A percentile compares a stretch with the other conserved stretches of the same genome.
phyloP scores from a whole-genome alignment of 2,113 vertebrate species.

The Nibea coibor region DNA sequence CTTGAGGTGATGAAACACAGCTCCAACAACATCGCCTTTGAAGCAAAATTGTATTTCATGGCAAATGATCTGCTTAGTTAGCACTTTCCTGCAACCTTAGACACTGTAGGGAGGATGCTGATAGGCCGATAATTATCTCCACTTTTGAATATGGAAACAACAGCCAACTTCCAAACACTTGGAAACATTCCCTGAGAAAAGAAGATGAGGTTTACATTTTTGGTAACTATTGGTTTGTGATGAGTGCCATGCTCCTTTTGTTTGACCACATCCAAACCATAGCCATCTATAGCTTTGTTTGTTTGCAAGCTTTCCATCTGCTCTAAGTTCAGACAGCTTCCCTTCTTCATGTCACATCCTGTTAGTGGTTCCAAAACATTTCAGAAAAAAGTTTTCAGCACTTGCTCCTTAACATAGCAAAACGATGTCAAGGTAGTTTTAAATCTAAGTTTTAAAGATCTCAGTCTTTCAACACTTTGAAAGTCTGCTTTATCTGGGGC shows the following conservation, averaged over 20 bases:
- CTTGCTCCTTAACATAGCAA: too few species aligned
- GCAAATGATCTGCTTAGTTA: background rate
- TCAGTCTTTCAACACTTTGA: too few species aligned
- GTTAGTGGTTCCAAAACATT: too few species aligned
- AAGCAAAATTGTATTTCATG: background rate
- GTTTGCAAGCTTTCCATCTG: too few species aligned
- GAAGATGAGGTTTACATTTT: background rate
- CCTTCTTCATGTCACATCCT: too few species aligned
- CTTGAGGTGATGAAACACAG: background rate
- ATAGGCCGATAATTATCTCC: background rate
- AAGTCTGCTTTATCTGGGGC: too few species aligned
- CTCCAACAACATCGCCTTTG: background rate
- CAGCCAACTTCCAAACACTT: background rate
- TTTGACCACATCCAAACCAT: background rate
- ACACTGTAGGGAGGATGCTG: background rate
- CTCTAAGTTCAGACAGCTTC: too few species aligned
- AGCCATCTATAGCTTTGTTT: too few species aligned
- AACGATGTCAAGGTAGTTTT: too few species aligned
- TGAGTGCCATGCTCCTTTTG: background rate
- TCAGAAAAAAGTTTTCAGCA: too few species aligned
- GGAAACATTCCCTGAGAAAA: background rate
- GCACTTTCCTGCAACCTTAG: background rate
- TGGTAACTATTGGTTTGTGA: background rate
- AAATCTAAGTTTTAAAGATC: too few species aligned
- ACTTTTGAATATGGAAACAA: background rate